A percentile compares a stretch with the other conserved stretches of the same genome.
These are phyloP conservation scores for Mythimna impura DNA, from an alignment of 2,888 invertebrate genomes.

Conservation along the genomic window DNA sequence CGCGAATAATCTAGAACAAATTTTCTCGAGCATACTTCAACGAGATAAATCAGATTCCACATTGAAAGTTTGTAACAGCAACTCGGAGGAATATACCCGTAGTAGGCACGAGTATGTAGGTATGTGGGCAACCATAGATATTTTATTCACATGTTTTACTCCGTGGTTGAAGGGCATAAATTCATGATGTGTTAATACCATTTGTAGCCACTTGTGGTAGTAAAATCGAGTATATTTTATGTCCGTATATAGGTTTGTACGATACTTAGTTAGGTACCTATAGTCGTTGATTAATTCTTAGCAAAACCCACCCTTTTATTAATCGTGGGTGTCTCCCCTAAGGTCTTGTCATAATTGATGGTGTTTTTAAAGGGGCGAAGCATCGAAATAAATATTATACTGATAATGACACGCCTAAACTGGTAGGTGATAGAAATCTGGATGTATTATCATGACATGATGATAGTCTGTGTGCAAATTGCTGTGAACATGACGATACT, in stretches of 20 bases:
- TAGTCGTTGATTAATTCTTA: background rate
- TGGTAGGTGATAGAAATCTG: too few species aligned
- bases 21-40: conserved; percentile 45
- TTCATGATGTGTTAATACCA: conserved; percentile 53
- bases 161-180: conserved; percentile 37
- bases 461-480: background rate
- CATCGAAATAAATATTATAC: too few species aligned
- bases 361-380: background rate
- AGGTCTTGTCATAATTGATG: background rate
- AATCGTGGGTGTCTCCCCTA: background rate
- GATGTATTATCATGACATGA: background rate
- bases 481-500: background rate
- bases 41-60: conserved; percentile 52
- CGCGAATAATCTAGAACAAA: conserved; percentile 48
- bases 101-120: background rate
- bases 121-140: conserved; percentile 30
- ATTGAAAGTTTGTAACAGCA: conserved; percentile 44
- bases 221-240: conserved; percentile 37
- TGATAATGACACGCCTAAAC: too few species aligned
- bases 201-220: conserved; percentile 34
- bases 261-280: background rate
- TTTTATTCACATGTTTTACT: conserved; percentile 57
- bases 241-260: background rate
- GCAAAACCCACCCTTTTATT: conserved; percentile 2
- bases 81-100: background rate